These are phyloP conservation scores for Eleutherodactylus coqui DNA, from an alignment of 2,797 vertebrate genomes.

Conservation along the genomic window DNA sequence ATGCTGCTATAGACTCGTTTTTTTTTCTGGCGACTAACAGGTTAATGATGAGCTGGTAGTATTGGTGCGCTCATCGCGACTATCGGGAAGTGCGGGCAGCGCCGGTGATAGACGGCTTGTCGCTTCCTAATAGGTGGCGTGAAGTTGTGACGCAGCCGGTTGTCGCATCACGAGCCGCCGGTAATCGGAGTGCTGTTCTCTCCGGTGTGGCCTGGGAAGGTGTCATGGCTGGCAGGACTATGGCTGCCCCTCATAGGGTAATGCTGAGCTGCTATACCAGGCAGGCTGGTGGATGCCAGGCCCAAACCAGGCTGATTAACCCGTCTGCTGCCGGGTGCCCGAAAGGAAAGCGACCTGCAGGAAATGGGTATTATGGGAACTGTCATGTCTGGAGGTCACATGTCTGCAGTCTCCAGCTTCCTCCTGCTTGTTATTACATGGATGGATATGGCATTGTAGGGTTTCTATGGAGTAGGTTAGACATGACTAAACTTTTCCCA, in stretches of 20 bases:
- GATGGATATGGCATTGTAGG: too few species aligned
- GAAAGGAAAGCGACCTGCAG: too few species aligned
- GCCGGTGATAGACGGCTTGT: not conserved
- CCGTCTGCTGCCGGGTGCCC: not conserved
- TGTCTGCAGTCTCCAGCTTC: too few species aligned
- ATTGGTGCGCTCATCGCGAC: not conserved
- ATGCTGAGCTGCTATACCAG: not conserved
- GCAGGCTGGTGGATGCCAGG: not conserved
- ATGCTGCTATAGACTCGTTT: not conserved
- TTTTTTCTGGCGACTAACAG: not conserved
- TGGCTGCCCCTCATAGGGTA: too few species aligned
- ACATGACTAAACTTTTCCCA: too few species aligned
- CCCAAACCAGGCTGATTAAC: not conserved
- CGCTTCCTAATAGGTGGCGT: not conserved
- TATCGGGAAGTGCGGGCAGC: not conserved
- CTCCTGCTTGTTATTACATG: too few species aligned
- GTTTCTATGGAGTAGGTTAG: too few species aligned
- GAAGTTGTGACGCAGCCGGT: conserved; percentile 23
- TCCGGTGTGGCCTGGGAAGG: not conserved
- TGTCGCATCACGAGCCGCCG: not conserved
- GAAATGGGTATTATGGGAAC: too few species aligned
- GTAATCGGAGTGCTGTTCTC: not conserved
- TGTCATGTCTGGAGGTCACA: too few species aligned
- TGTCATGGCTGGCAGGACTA: too few species aligned
- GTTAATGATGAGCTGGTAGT: not conserved